Conservation (phyloP, 2,888 invertebrate genomes). For the Epicampocera succincta region DNA sequence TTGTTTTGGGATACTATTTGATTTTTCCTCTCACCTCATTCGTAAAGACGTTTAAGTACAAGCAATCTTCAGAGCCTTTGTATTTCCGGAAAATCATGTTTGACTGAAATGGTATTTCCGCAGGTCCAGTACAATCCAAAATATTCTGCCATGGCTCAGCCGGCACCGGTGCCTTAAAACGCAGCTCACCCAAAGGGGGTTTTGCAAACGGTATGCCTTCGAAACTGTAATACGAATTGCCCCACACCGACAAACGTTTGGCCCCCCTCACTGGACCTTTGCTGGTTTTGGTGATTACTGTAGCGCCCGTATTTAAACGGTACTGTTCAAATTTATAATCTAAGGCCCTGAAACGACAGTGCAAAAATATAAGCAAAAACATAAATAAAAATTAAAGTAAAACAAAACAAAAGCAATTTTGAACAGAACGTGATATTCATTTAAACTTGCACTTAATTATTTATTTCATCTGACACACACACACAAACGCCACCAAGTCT, state of each 20-base stretch:
- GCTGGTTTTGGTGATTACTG: conserved; percentile 75
- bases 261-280: conserved; percentile 79
- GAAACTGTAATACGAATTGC: conserved; percentile 78
- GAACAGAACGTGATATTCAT: conserved; percentile 43
- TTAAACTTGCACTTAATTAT: not conserved
- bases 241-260: conserved; percentile 79
- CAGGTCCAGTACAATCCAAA: conserved; percentile 80
- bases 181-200: conserved; percentile 78
- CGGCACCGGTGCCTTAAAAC: conserved; percentile 81
- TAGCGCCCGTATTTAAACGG: conserved; percentile 75
- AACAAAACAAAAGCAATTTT: not conserved
- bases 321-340: conserved; percentile 78
- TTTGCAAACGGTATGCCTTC: conserved; percentile 80
- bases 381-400: conserved; percentile 4
- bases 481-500: not conserved
- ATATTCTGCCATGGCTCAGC: conserved; percentile 81
- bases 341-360: conserved; percentile 73
- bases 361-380: conserved; percentile 14
- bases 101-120: conserved; percentile 78
- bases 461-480: not conserved
- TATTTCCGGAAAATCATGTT: conserved; percentile 77
- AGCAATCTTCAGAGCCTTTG: conserved; percentile 83
- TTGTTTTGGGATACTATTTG: too few species aligned
- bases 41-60: conserved; percentile 83
- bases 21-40: conserved; percentile 77